phyloP scores from a whole-genome alignment of 2,113 vertebrate species.

The Fulica atra region DNA sequence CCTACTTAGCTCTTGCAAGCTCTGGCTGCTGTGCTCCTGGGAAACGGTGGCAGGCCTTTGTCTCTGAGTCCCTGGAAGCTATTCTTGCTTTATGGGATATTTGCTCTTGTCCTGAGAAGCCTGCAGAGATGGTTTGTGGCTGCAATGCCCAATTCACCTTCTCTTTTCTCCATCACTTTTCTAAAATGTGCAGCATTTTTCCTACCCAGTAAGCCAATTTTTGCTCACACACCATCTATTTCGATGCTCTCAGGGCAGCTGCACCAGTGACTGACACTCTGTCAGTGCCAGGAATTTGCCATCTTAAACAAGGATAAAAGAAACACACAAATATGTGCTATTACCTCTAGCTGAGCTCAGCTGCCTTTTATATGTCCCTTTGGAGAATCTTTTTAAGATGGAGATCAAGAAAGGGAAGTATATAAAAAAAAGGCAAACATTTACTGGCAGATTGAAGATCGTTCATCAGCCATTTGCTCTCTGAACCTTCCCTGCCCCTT shows the following conservation, averaged over 20 bases:
- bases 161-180: neutral
- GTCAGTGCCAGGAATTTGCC: neutral
- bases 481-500: constrained; percentile 22
- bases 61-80: neutral
- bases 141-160: neutral
- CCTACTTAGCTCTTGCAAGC: neutral
- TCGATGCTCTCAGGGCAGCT: neutral
- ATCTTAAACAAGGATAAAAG: neutral
- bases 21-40: neutral
- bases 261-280: neutral
- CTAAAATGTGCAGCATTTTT: neutral
- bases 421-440: neutral
- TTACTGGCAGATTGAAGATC: neutral
- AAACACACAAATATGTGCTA: neutral
- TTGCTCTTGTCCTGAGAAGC: neutral
- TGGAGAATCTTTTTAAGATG: neutral
- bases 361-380: neutral
- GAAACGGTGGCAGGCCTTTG: neutral
- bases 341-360: neutral
- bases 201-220: neutral
- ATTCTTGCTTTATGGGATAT: neutral
- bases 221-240: neutral
- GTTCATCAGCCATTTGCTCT: constrained; percentile 22
- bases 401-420: constrained; percentile 14
- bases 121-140: neutral